Conservation (phyloP, 1,140 invertebrate genomes). For the Microvelia longipes region DNA sequence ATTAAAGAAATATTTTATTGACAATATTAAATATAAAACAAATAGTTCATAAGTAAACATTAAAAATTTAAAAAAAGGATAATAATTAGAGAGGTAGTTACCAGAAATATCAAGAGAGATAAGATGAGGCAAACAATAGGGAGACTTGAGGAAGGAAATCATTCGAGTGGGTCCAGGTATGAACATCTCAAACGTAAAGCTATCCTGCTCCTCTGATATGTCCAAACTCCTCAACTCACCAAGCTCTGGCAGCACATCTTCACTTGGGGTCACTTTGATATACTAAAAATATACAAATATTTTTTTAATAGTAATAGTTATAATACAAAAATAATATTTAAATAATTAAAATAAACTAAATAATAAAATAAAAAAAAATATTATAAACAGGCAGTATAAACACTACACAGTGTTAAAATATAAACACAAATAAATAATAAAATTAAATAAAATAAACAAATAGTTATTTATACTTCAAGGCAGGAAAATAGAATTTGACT, state of each 20-base stretch:
- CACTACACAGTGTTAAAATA: background rate
- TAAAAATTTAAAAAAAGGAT: no score
- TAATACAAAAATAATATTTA: background rate
- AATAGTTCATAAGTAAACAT: no score
- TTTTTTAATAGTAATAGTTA: no score
- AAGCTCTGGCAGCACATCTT: slow-evolving; percentile 35
- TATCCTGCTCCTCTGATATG: slow-evolving; percentile 44
- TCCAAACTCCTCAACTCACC: slow-evolving; percentile 44
- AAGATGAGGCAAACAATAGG: slow-evolving; percentile 41
- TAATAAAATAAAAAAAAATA: no score
- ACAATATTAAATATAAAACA: no score
- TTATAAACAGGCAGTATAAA: background rate
- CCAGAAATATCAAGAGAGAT: slow-evolving; percentile 55
- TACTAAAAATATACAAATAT: slow-evolving; percentile 8
- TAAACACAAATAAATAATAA: no score
- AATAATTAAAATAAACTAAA: background rate
- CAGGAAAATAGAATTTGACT: no score
- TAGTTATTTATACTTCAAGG: no score
- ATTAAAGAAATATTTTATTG: no score
- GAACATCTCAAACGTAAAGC: slow-evolving; percentile 34
- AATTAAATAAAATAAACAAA: no score
- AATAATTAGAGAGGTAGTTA: no score
- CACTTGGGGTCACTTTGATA: slow-evolving; percentile 36
- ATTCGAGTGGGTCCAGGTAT: slow-evolving; percentile 30
- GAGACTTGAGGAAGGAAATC: slow-evolving; percentile 35